Evolutionary conservation across 2,113 vertebrate species (phyloP).

Genomic region (Perccottus glenii): DNA sequence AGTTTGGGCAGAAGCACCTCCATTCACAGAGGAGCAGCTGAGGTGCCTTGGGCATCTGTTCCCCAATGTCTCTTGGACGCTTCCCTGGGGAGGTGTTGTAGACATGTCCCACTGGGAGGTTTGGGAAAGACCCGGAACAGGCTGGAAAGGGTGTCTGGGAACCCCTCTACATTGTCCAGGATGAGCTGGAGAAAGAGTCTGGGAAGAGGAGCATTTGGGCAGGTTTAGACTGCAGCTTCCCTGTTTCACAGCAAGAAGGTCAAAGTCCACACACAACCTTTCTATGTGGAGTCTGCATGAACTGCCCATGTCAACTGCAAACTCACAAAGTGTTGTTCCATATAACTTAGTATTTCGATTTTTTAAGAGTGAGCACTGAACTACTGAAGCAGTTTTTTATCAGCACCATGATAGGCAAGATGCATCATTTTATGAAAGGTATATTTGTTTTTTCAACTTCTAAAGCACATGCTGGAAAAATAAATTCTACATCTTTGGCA

Average conservation of each 20-base stretch:
- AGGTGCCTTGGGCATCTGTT: background rate
- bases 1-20: background rate
- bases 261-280: no score
- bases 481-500: background rate
- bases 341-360: no score
- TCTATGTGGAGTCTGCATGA: no score
- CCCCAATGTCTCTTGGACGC: background rate
- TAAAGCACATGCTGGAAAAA: conserved; percentile 20
- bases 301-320: no score
- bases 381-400: no score
- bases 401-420: no score
- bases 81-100: conserved; percentile 3
- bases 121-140: background rate
- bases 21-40: background rate
- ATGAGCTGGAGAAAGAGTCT: background rate
- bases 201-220: background rate
- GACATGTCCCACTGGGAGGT: conserved; percentile 1
- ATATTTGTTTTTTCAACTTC: conserved; percentile 23
- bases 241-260: no score
- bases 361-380: no score
- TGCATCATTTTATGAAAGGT: no score
- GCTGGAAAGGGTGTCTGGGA: background rate
- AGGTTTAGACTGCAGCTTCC: no score
- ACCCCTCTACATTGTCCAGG: background rate
- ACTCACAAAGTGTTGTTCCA: no score